phyloP scores from a whole-genome alignment of 2,797 vertebrate genomes.

The Phrynocephalus forsythii region DNA sequence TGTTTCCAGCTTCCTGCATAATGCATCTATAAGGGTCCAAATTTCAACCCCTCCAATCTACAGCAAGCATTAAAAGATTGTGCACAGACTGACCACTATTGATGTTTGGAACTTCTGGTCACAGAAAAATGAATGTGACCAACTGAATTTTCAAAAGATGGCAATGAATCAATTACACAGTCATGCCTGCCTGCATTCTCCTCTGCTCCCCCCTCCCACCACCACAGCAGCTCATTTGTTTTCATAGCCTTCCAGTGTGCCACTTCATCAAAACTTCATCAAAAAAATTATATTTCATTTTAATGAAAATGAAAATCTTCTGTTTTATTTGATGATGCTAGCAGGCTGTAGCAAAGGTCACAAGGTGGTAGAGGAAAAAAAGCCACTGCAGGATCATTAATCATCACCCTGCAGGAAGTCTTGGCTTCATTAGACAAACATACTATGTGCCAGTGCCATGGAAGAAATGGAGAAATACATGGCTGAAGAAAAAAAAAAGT shows the following conservation, averaged over 20 bases:
- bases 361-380: conserved; percentile 19
- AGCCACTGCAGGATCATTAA: conserved; percentile 29
- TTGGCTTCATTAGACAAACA: conserved; percentile 39
- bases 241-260: conserved; percentile 11
- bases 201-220: not conserved
- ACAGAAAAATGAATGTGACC: not conserved
- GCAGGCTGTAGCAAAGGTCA: not conserved
- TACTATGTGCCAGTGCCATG: not conserved
- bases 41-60: too few species aligned
- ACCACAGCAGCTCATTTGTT: conserved; percentile 18
- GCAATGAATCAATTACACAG: conserved; percentile 18
- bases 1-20: too few species aligned
- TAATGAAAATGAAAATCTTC: conserved; percentile 39
- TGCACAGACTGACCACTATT: not conserved
- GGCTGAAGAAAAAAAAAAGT: conserved; percentile 5
- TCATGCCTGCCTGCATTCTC: not conserved
- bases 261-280: conserved; percentile 20
- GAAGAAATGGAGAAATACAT: not conserved
- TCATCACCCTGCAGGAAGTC: conserved; percentile 33
- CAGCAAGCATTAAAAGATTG: not conserved
- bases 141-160: not conserved
- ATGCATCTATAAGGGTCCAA: too few species aligned
- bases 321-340: conserved; percentile 32
- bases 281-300: conserved; percentile 28
- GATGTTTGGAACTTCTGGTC: not conserved